Percentiles rank a stretch among this genome's conserved stretches.
Evolutionary conservation across 2,888 invertebrate species (phyloP).

Genomic region (Sarcophaga caerulescens): DNA sequence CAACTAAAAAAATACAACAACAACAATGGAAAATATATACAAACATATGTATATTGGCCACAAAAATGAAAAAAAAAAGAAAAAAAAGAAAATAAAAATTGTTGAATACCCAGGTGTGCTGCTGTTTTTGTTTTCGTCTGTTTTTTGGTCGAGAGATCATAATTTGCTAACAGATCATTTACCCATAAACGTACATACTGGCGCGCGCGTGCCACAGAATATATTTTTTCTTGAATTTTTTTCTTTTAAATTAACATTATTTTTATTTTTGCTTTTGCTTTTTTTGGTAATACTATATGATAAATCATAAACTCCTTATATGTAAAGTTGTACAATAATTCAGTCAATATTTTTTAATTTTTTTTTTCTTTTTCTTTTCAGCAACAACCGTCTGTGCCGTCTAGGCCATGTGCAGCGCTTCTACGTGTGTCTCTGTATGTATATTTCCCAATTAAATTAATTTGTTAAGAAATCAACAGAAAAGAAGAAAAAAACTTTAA

Average conservation of each 20-base stretch:
- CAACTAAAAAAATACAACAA: constrained; percentile 24
- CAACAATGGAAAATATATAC: background rate
- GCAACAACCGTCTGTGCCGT: too few relatives aligned
- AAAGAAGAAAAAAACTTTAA: background rate
- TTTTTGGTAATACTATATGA: constrained; percentile 26
- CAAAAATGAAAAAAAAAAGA: too few relatives aligned
- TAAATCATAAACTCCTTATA: constrained; percentile 59
- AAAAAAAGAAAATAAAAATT: constrained; percentile 1
- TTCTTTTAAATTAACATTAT: too few relatives aligned
- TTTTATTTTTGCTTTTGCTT: background rate
- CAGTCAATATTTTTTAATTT: background rate
- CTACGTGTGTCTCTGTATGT: background rate
- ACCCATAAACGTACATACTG: constrained; percentile 37
- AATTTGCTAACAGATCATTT: constrained; percentile 63
- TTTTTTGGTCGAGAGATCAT: constrained; percentile 41
- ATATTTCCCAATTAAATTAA: constrained; percentile 49
- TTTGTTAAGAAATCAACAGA: constrained; percentile 24
- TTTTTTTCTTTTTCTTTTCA: background rate
- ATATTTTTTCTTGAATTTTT: constrained; percentile 12
- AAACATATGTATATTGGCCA: too few relatives aligned
- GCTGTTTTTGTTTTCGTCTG: constrained; percentile 17
- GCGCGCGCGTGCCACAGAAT: constrained; percentile 61
- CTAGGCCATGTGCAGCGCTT: background rate
- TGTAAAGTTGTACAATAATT: constrained; percentile 33
- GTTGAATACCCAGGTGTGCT: constrained; percentile 62